A percentile compares a stretch with the other conserved stretches of the same genome.
These are phyloP conservation scores for Zosterops japonicus DNA, from an alignment of 2,113 vertebrate genomes.

Conservation along the genomic window DNA sequence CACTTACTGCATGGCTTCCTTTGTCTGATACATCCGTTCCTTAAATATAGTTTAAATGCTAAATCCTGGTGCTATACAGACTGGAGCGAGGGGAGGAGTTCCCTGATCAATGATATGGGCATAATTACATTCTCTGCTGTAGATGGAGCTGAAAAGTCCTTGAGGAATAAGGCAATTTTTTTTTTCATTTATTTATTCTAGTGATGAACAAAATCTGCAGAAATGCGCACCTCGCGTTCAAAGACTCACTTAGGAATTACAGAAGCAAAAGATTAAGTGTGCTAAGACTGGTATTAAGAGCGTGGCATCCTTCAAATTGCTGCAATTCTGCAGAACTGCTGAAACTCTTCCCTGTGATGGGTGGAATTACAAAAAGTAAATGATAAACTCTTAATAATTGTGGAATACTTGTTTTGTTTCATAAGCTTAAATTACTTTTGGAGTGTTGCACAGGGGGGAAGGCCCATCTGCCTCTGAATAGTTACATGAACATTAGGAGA, in stretches of 20 bases:
- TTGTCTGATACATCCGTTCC: conserved; percentile 20
- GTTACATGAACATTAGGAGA: background rate
- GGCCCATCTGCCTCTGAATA: conserved; percentile 11
- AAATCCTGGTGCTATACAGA: background rate
- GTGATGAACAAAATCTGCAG: background rate
- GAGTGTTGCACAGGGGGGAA: conserved; percentile 6
- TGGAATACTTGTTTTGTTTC: conserved; percentile 35
- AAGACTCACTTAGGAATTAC: background rate
- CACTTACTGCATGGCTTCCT: conserved; percentile 18
- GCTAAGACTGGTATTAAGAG: background rate
- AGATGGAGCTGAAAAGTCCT: conserved; percentile 13
- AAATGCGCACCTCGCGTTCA: background rate
- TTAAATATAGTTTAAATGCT: conserved; percentile 8
- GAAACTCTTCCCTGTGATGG: background rate
- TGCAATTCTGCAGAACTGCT: background rate
- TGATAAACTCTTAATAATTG: conserved; percentile 15
- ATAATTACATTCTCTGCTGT: background rate
- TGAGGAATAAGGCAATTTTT: background rate
- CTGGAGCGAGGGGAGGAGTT: background rate
- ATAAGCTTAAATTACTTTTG: conserved; percentile 34
- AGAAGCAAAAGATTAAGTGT: background rate
- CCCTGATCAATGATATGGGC: background rate
- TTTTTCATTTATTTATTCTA: background rate
- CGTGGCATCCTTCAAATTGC: background rate
- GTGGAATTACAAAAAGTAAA: background rate